Conservation (phyloP, 2,797 vertebrate species). For the Phrynocephalus forsythii region DNA sequence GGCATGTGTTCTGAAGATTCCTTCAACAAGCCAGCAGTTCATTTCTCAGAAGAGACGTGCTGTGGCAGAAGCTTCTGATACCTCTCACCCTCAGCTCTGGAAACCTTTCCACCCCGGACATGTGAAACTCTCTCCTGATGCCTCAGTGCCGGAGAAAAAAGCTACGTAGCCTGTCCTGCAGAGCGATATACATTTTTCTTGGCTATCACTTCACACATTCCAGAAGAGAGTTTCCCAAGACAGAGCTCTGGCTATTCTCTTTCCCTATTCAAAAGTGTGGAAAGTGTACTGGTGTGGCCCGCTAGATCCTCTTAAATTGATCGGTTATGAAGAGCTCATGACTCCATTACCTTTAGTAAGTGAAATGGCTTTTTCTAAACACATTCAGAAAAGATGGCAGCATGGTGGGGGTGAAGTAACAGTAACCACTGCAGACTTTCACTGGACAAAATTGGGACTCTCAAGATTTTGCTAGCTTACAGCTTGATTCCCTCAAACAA, state of each 20-base stretch:
- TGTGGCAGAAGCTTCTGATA: not conserved
- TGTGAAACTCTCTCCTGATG: not conserved
- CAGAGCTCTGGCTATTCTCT: not conserved
- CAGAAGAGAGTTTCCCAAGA: not conserved
- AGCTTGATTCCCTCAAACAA: not conserved
- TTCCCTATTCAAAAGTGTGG: not conserved
- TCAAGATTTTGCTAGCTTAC: not conserved
- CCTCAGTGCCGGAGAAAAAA: not conserved
- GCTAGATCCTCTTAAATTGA: not conserved
- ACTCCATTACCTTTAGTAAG: not conserved
- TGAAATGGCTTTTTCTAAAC: not conserved
- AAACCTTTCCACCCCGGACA: conserved; percentile 1
- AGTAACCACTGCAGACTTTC: not conserved
- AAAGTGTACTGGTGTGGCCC: not conserved
- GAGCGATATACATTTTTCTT: not conserved
- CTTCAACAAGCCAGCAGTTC: not conserved
- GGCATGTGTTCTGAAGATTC: not conserved
- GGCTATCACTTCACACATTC: not conserved
- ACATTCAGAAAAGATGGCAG: not conserved
- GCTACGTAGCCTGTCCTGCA: not conserved
- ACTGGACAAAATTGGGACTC: not conserved
- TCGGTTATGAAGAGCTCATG: not conserved
- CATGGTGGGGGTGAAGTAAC: not conserved
- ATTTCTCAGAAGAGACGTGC: not conserved
- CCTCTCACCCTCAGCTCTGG: not conserved